A percentile compares a stretch with the other conserved stretches of the same genome.
These are phyloP conservation scores for Euura saliciscinereae DNA, from an alignment of 1,140 invertebrate genomes.

Conservation along the genomic window DNA sequence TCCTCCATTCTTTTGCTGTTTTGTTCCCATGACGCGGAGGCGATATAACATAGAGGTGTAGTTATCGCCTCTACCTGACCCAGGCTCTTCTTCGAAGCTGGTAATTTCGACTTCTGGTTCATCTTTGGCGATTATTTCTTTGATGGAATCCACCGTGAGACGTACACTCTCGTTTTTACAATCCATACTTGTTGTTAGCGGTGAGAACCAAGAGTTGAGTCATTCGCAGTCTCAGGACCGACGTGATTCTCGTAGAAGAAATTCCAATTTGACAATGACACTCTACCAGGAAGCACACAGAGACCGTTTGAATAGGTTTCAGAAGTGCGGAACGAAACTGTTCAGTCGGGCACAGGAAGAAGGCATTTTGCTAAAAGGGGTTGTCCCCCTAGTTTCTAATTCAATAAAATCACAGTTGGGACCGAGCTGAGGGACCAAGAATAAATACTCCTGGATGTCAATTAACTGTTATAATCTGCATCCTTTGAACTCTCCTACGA, in stretches of 20 bases:
- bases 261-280: not conserved
- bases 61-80: constrained; percentile 73
- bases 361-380: constrained; percentile 53
- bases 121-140: constrained; percentile 52
- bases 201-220: not conserved
- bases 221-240: not conserved
- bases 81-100: constrained; percentile 64
- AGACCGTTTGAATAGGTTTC: not conserved
- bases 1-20: constrained; percentile 48
- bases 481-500: constrained; percentile 28
- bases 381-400: constrained; percentile 48
- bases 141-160: constrained; percentile 46
- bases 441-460: constrained; percentile 57
- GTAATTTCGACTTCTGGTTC: constrained; percentile 52
- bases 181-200: not conserved
- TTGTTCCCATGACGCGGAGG: constrained; percentile 63
- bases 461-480: constrained; percentile 45
- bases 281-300: not conserved
- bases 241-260: not conserved
- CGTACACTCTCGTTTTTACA: constrained; percentile 29
- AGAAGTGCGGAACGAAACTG: not conserved
- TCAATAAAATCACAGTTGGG: constrained; percentile 44
- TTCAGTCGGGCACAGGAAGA: constrained; percentile 48
- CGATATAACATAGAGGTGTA: constrained; percentile 76
- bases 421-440: constrained; percentile 53